Conservation (phyloP, 2,113 vertebrate species). For the Petaurus breviceps region DNA sequence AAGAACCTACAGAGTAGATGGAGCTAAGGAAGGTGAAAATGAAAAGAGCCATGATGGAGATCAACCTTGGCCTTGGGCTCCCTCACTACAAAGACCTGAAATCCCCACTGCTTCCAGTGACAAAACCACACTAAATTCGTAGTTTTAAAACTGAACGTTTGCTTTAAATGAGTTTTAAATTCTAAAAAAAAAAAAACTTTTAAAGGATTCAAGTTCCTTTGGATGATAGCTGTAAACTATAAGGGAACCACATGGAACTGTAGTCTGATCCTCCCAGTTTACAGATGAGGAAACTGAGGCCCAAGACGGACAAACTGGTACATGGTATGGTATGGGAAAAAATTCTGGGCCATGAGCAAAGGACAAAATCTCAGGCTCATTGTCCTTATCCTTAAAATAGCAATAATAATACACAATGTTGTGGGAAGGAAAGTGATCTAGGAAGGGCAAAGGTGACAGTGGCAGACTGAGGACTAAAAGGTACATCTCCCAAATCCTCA, state of each 20-base stretch:
- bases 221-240: neutral
- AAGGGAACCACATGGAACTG: neutral
- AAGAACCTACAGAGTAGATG: constrained; percentile 54
- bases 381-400: neutral
- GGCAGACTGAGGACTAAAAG: neutral
- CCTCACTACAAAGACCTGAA: neutral
- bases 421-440: neutral
- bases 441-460: neutral
- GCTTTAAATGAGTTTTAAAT: neutral
- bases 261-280: neutral
- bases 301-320: neutral
- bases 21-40: constrained; percentile 61
- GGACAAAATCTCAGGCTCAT: neutral
- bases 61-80: constrained; percentile 12
- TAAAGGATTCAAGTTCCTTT: neutral
- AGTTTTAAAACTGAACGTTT: neutral
- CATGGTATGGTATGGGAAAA: neutral
- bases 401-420: neutral
- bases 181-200: neutral
- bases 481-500: neutral
- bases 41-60: constrained; percentile 35
- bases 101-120: constrained; percentile 21
- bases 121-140: constrained; percentile 8
- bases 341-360: neutral
- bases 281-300: neutral